phyloP scores from a whole-genome alignment of 2,113 vertebrate genomes.

The Oncorhynchus masou region DNA sequence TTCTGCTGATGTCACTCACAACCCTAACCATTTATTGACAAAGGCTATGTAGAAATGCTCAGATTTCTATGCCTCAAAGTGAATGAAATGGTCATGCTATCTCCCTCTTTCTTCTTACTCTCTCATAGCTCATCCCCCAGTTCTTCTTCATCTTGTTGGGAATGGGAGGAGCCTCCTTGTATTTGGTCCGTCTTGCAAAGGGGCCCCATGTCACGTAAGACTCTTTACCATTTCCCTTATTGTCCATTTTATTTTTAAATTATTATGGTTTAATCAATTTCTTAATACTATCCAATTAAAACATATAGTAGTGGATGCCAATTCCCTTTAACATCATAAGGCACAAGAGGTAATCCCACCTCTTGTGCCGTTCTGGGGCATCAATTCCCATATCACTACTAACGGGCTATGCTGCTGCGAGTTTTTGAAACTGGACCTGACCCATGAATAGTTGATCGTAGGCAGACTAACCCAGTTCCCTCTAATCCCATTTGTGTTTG shows the following conservation, averaged over 20 bases:
- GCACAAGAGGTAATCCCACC: not conserved
- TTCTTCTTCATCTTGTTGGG: conserved; percentile 87
- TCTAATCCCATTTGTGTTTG: not conserved
- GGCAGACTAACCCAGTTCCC: not conserved
- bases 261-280: not conserved
- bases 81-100: not conserved
- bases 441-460: not conserved
- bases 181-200: conserved; percentile 80
- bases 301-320: not conserved
- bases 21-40: too few relatives aligned
- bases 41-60: too few relatives aligned
- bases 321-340: not conserved
- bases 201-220: conserved; percentile 83
- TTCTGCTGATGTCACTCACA: too few relatives aligned
- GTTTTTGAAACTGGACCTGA: not conserved
- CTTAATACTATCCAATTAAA: not conserved
- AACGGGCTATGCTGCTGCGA: not conserved
- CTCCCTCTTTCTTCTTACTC: not conserved
- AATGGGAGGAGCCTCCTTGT: conserved; percentile 79
- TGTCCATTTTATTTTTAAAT: not conserved
- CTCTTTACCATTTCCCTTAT: not conserved
- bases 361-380: not conserved
- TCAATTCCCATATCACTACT: too few relatives aligned
- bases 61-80: too few relatives aligned
- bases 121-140: conserved; percentile 80